phyloP scores from a whole-genome alignment of 2,888 invertebrate genomes.

The Zootermopsis nevadensis region DNA sequence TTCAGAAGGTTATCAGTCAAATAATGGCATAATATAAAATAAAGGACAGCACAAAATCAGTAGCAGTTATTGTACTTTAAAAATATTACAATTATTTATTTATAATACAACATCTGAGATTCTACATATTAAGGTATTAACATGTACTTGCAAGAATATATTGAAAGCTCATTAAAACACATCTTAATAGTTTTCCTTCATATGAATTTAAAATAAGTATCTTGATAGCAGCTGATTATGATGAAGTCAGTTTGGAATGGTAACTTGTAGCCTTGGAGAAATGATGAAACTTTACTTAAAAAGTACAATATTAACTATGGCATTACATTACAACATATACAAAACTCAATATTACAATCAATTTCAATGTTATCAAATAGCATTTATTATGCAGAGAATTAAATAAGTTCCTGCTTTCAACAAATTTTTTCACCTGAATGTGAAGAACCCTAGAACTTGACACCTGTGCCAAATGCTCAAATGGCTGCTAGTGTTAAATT shows the following conservation, averaged over 20 bases:
- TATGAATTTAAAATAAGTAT: not conserved
- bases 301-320: not conserved
- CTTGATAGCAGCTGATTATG: not conserved
- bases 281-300: not conserved
- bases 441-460: no score
- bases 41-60: not conserved
- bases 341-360: not conserved
- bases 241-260: not conserved
- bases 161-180: not conserved
- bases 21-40: not conserved
- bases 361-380: not conserved
- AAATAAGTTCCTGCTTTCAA: no score
- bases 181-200: not conserved
- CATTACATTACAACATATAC: not conserved
- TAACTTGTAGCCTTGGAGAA: not conserved
- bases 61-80: not conserved
- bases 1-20: not conserved
- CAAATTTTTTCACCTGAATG: no score
- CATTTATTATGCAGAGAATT: not conserved
- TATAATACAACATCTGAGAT: not conserved
- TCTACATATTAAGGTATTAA: not conserved
- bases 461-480: not conserved
- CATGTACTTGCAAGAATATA: not conserved
- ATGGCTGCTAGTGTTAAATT: not conserved
- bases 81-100: not conserved